Percentiles rank a stretch among this genome's conserved stretches.
These are phyloP conservation scores for Thyatira batis DNA, from an alignment of 2,888 invertebrate species.

Conservation along the genomic window DNA sequence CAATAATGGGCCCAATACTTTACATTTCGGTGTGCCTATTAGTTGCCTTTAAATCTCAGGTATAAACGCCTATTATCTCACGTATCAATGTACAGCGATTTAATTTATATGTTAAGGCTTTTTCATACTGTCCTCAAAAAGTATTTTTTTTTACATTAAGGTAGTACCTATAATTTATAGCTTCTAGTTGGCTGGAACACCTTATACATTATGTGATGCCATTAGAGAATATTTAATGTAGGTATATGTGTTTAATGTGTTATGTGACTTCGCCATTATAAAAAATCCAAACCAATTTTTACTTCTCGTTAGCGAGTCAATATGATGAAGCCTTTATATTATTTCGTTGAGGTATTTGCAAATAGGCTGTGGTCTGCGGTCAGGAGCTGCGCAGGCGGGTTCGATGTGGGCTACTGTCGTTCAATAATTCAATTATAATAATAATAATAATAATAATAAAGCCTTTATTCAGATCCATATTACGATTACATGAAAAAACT, in stretches of 20 bases:
- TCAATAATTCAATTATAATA: conserved; percentile 22
- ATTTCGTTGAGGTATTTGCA: conserved; percentile 29
- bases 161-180: too few relatives aligned
- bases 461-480: too few relatives aligned
- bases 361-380: conserved; percentile 41
- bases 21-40: not conserved
- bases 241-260: too few relatives aligned
- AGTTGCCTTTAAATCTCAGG: not conserved
- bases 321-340: conserved; percentile 7
- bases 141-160: too few relatives aligned
- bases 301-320: not conserved
- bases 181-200: too few relatives aligned
- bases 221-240: too few relatives aligned
- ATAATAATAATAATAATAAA: not conserved
- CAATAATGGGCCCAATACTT: too few relatives aligned
- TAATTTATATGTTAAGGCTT: conserved; percentile 24
- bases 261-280: not conserved
- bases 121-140: not conserved
- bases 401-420: conserved; percentile 24
- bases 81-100: conserved; percentile 22
- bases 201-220: too few relatives aligned
- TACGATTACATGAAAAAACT: too few relatives aligned
- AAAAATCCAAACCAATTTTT: not conserved
- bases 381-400: conserved; percentile 7
- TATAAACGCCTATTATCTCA: conserved; percentile 14